Evolutionary conservation across 1,140 invertebrate genomes (phyloP).

Genomic region (Pseudomyrmex cubaensis): DNA sequence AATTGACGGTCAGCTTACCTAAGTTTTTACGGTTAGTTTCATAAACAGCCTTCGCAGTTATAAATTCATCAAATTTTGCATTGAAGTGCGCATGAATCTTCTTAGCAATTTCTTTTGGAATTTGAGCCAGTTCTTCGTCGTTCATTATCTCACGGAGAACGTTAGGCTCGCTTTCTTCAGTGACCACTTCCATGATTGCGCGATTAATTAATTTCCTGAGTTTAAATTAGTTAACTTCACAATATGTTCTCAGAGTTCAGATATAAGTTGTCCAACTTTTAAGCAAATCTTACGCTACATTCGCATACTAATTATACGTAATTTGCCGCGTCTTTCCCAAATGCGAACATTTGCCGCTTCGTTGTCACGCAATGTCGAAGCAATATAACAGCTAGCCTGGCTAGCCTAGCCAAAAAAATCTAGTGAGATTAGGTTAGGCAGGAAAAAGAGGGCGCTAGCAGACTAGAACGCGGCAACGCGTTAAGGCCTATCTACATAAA

Average conservation of each 20-base stretch:
- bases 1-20: conserved; percentile 81
- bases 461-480: too few relatives aligned
- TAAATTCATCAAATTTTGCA: conserved; percentile 88
- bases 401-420: too few relatives aligned
- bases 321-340: neutral
- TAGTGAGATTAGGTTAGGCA: too few relatives aligned
- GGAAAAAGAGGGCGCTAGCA: too few relatives aligned
- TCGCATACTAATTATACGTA: neutral
- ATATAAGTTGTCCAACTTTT: neutral
- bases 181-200: conserved; percentile 73
- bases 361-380: neutral
- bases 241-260: neutral
- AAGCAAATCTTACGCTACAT: neutral
- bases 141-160: conserved; percentile 76
- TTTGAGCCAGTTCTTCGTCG: conserved; percentile 83
- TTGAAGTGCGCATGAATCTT: conserved; percentile 89
- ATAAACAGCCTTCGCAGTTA: conserved; percentile 89
- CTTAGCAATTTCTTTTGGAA: conserved; percentile 82
- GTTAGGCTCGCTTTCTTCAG: conserved; percentile 77
- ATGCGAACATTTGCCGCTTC: neutral
- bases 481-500: too few relatives aligned
- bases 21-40: conserved; percentile 87
- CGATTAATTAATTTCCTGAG: neutral
- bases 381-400: neutral
- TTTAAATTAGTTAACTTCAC: neutral